Evolutionary conservation across 2,888 invertebrate species (phyloP), one percentile per base, ranked within the genome.

Genomic region (Eurytoma californica): DNA sequence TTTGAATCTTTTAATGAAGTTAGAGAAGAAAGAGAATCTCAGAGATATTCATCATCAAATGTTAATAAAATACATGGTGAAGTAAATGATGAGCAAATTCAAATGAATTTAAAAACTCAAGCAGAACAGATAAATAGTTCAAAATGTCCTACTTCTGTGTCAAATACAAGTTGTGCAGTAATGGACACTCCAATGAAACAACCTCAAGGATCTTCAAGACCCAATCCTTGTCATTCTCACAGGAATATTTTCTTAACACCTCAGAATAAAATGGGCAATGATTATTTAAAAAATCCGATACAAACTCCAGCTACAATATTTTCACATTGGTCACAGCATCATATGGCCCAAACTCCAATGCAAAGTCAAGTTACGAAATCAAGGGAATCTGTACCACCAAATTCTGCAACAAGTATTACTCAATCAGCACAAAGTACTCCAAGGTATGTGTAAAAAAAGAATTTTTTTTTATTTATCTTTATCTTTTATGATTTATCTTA

Each of bases 191-290:
- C 90, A 3, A 68, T 89, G 57, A 90, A 90, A 79, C 84, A 80
- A n/a, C 83, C 83, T 12, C 24, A 80, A 2, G 72, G 65, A 16
- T 79, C 84, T 7, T 20, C 69, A 30, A 83, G 85, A 53, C 88
- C 89, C 57, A 83, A 83, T 5, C 87, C 88, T 12, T 86, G 86
- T 49, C 61, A 81, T 0, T 88, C 88, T 1, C 88, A 87, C 68
- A 86, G 85, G 70, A 87, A 84, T 65, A 85, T 89, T 24, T 86
- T 86, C 78, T 85, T 86, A 77, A 90, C 90, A 0, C 89, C 89
- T 0, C 87, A 85, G 61, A 85, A 70, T 51, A 87, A 87, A 72
- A 20, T 82, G 0, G 57, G 74, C 3, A 73, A 66, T 5, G 85
- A 86, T 55, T 72, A 76, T 66, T 57, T 76, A 12, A 85, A 83